A percentile compares a stretch with the other conserved stretches of the same genome.
Evolutionary conservation across 2,797 vertebrate species (phyloP).

Genomic region (Sebastes nivosus): DNA sequence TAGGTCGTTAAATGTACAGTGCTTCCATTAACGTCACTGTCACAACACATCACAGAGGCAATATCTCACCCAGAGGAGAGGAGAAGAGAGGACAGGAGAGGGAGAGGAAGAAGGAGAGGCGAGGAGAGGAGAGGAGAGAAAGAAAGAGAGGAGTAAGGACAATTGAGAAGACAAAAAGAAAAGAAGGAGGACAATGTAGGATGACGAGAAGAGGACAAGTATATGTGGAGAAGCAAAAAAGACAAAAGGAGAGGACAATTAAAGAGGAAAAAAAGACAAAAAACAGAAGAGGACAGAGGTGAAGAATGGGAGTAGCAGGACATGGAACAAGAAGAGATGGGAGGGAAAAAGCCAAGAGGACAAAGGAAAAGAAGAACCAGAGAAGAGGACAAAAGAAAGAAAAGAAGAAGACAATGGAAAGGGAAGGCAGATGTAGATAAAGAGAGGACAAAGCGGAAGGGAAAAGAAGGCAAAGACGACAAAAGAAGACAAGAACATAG

Average conservation of each 20-base stretch:
- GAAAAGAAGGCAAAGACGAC: neutral
- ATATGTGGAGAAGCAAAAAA: too few relatives aligned
- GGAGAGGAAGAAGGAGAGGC: neutral
- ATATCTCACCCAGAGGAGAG: constrained; percentile 65
- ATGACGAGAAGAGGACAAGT: neutral
- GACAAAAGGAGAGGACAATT: too few relatives aligned
- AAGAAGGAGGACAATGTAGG: neutral
- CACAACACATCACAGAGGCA: constrained; percentile 73
- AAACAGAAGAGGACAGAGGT: neutral
- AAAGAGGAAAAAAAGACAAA: too few relatives aligned
- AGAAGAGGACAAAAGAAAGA: neutral
- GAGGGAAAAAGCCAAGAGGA: neutral
- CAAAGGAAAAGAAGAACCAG: neutral
- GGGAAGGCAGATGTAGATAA: too few relatives aligned
- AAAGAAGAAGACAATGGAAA: neutral
- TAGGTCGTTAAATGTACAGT: constrained; percentile 71
- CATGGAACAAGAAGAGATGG: neutral
- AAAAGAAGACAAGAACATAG: neutral
- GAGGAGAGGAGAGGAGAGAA: neutral
- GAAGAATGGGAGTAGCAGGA: neutral
- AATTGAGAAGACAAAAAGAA: neutral
- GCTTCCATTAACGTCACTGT: constrained; percentile 77
- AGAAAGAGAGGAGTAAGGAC: neutral
- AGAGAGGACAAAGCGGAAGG: neutral
- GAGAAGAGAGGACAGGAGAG: too few relatives aligned